phyloP scores from a whole-genome alignment of 2,888 invertebrate species.

The Acanthacorydalis orientalis region DNA sequence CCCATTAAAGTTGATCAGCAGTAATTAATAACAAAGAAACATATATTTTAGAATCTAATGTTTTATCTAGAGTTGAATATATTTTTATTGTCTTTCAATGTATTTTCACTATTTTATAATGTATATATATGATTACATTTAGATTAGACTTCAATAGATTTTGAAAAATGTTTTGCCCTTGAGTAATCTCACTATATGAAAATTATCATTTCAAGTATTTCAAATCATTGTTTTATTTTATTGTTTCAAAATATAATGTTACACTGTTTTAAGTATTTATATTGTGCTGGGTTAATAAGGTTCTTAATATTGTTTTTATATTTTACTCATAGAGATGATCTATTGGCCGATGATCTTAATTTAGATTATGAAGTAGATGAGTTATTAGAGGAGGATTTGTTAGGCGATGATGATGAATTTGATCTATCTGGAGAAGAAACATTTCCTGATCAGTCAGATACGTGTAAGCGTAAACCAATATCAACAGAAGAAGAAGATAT shows the following conservation, averaged over 20 bases:
- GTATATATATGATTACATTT: no score
- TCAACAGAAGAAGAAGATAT: conserved; percentile 19
- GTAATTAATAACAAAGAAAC: no score
- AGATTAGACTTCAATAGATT: no score
- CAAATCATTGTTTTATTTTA: neutral
- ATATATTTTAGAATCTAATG: no score
- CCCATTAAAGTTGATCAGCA: no score
- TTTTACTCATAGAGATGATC: conserved; percentile 21
- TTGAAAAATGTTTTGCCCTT: no score
- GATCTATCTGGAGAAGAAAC: neutral
- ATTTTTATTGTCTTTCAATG: no score
- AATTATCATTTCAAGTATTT: no score
- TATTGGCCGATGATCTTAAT: conserved; percentile 26
- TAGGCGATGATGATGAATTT: conserved; percentile 4
- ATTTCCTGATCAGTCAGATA: neutral
- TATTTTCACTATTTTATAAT: no score
- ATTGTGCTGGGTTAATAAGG: neutral
- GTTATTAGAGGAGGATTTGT: conserved; percentile 3
- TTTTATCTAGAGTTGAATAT: no score
- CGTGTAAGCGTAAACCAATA: neutral
- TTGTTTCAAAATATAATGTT: neutral
- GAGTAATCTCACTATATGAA: no score
- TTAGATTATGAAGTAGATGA: conserved; percentile 20
- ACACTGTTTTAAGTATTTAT: neutral
- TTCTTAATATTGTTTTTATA: neutral